Conservation (phyloP, 2,888 invertebrate genomes). For the Drosophila mulleri region DNA sequence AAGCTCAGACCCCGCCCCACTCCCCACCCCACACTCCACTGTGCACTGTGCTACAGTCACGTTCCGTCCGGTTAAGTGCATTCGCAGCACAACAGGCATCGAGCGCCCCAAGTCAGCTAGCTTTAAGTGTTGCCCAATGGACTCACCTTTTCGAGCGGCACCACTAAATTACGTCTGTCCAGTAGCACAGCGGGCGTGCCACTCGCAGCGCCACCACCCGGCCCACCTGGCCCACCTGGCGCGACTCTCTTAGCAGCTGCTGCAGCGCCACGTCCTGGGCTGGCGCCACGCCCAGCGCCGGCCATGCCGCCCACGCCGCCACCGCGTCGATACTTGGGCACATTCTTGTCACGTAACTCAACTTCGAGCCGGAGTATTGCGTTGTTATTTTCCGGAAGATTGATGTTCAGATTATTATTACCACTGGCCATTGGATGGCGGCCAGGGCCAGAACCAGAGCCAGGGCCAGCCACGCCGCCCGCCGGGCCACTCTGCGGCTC, state of each 20-base stretch:
- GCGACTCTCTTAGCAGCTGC: constrained; percentile 41
- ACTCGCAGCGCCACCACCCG: constrained; percentile 73
- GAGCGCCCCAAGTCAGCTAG: constrained; percentile 51
- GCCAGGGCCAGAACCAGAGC: constrained; percentile 40
- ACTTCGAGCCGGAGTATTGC: constrained; percentile 85
- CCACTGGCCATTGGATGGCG: constrained; percentile 49
- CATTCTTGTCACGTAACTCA: constrained; percentile 86
- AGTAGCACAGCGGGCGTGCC: constrained; percentile 47
- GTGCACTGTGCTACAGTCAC: constrained; percentile 64
- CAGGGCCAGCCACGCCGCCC: constrained; percentile 22
- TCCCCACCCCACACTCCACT: not conserved
- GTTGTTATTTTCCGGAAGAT: constrained; percentile 85
- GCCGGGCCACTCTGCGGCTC: constrained; percentile 41
- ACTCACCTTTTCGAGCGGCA: constrained; percentile 88
- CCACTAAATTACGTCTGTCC: constrained; percentile 86
- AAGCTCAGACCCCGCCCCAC: not conserved
- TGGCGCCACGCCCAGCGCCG: constrained; percentile 85
- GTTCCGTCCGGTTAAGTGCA: constrained; percentile 70
- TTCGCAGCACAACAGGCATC: constrained; percentile 26
- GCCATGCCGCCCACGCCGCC: constrained; percentile 79
- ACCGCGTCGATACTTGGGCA: constrained; percentile 83
- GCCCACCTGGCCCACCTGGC: constrained; percentile 25
- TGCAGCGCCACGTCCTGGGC: constrained; percentile 84
- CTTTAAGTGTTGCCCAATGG: constrained; percentile 52
- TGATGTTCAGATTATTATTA: constrained; percentile 85